These are phyloP conservation scores for Mustela lutreola DNA, from an alignment of 2,113 vertebrate genomes.

Conservation along the genomic window DNA sequence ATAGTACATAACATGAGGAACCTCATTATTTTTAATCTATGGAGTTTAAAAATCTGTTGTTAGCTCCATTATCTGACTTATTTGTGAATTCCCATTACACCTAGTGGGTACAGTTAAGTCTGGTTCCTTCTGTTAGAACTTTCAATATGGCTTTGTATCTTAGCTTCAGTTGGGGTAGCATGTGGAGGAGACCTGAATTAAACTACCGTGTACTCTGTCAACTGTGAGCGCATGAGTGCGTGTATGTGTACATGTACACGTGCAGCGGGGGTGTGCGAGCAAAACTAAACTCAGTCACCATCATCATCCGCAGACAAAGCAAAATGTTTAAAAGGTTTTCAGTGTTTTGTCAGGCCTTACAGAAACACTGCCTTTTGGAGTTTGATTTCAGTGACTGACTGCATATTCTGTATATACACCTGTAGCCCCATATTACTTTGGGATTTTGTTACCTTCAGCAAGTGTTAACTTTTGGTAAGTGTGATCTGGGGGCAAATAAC, in stretches of 20 bases:
- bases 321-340: neutral
- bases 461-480: neutral
- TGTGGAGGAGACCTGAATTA: neutral
- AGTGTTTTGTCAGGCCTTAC: neutral
- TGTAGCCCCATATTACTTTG: rapidly evolving
- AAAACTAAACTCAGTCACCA: neutral
- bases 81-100: neutral
- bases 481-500: neutral
- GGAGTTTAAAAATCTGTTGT: neutral
- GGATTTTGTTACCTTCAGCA: neutral
- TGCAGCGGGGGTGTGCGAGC: neutral
- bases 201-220: neutral
- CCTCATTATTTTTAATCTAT: neutral
- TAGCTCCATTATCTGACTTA: neutral
- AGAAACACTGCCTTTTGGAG: neutral
- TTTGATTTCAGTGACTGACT: neutral
- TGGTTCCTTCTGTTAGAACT: neutral
- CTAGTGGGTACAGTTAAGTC: rapidly evolving
- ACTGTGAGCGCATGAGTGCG: too few species aligned
- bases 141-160: neutral
- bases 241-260: rapidly evolving
- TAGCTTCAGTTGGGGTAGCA: neutral
- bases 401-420: rapidly evolving
- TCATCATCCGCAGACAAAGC: neutral
- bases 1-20: neutral